Evolutionary conservation across 2,113 vertebrate genomes (phyloP).

Genomic region (Melanerpes formicivorus): DNA sequence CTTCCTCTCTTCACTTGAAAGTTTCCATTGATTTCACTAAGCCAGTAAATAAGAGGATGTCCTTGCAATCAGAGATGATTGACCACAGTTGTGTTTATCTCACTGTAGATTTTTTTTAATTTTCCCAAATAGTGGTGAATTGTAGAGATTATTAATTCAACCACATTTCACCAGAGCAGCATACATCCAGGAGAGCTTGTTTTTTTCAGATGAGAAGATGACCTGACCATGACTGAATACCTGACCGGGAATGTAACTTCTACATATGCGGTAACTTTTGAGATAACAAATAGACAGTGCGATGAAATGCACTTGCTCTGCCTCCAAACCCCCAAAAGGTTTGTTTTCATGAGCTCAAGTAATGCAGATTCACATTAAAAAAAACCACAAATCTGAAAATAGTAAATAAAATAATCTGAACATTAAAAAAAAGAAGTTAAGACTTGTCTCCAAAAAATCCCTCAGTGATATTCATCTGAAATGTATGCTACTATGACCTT

Average conservation of each 20-base stretch:
- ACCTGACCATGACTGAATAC: background rate
- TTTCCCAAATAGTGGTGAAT: background rate
- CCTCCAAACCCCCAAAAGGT: background rate
- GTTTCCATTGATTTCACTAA: background rate
- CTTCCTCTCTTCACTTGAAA: background rate
- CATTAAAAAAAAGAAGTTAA: background rate
- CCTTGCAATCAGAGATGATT: background rate
- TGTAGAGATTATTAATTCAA: background rate
- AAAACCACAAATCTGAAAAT: background rate
- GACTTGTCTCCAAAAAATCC: background rate
- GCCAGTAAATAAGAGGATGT: background rate
- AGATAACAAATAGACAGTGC: background rate
- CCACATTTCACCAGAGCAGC: background rate
- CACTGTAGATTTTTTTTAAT: background rate
- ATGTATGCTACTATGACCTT: background rate
- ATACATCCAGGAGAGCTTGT: background rate
- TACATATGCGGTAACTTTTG: background rate
- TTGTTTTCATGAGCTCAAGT: background rate
- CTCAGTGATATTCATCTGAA: background rate
- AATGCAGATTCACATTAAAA: background rate
- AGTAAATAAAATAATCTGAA: background rate
- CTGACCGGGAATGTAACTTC: background rate
- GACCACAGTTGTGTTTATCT: background rate
- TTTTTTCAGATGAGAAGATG: background rate
- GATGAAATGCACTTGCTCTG: background rate